These are phyloP conservation scores for Trachelus stipa DNA, from an alignment of 2,888 invertebrate genomes.

Conservation along the genomic window DNA sequence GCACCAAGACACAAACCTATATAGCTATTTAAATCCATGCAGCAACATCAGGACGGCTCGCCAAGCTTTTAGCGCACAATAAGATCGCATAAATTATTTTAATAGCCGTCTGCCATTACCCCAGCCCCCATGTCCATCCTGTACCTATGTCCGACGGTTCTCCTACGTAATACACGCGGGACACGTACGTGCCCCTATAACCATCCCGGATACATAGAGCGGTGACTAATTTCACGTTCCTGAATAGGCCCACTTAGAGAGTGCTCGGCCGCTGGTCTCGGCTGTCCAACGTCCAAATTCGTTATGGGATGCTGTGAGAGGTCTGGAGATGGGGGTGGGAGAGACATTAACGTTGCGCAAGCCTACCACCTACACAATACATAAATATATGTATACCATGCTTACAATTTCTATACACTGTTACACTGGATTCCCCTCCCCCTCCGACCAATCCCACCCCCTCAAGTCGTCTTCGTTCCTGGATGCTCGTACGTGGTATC, in stretches of 20 bases:
- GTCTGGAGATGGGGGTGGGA: too few species aligned
- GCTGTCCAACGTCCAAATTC: constrained; percentile 20
- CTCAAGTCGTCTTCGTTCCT: not conserved
- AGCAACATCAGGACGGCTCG: too few species aligned
- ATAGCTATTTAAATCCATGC: too few species aligned
- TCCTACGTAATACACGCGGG: not conserved
- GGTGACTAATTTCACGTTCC: constrained; percentile 35
- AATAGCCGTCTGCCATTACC: constrained; percentile 38
- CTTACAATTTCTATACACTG: too few species aligned
- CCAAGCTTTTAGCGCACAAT: constrained; percentile 39
- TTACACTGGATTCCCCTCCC: not conserved
- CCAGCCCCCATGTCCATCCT: constrained; percentile 15
- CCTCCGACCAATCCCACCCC: not conserved
- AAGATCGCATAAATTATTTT: constrained; percentile 42
- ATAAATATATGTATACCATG: too few species aligned
- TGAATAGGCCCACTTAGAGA: constrained; percentile 39
- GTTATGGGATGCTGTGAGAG: constrained; percentile 19
- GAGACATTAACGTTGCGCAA: too few species aligned
- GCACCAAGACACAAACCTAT: too few species aligned
- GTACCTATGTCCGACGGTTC: not conserved
- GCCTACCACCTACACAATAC: too few species aligned
- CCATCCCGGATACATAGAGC: constrained; percentile 17
- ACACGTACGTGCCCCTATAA: not conserved
- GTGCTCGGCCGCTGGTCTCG: constrained; percentile 11
- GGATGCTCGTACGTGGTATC: not conserved